Base-by-base conservation (phyloP, 23 tunicate species). In the Styela plicata region DNA sequence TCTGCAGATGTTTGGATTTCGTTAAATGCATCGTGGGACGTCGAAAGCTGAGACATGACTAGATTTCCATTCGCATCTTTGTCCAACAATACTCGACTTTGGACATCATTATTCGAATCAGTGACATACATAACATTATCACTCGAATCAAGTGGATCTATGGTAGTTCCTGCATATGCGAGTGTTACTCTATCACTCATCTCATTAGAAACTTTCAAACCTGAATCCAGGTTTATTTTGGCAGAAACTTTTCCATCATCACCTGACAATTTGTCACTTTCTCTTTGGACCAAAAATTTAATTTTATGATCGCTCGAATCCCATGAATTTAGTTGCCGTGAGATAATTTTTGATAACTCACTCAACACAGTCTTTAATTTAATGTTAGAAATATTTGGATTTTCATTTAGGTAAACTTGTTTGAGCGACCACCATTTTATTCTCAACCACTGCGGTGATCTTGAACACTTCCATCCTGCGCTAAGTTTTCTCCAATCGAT, bases 401-500 rank as follows among this genome's bases (percentile, higher is more conserved):
- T 32, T 36, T 75, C 80, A 32, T 86, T 85, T 16, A 57, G 53
- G 28, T 85, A 64, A 17, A 79, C 63, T 62, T 88, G 87, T 52
- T 88, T 93, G 63, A 93, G 37, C 17, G 63, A 27, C 37, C 82
- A 80, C 98, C 98, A 93, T 75, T 93, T 93, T 3, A 33, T 32
- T 25, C 86, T 78, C 30, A 93, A 69, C 98, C 98, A 93, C 79
- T 91, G 85, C 7, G 98, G 98, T 18, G 98, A 93, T 10, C 98
- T 71, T 25, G 88, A 86, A 36, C 98, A 88, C 27, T 78, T 74
- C 98, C 98, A 93, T 2, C 87, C 93, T 27, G 66, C 53, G 69
- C 88, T 74, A 33, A 93, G 28, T 20, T 74, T 82, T 20, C 27
- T 57, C 98, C 98, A 93, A 36, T 88, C 82, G 52, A 93, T 88